Base-by-base conservation (phyloP, 1,140 invertebrate species). In the Eurosta solidaginis region DNA sequence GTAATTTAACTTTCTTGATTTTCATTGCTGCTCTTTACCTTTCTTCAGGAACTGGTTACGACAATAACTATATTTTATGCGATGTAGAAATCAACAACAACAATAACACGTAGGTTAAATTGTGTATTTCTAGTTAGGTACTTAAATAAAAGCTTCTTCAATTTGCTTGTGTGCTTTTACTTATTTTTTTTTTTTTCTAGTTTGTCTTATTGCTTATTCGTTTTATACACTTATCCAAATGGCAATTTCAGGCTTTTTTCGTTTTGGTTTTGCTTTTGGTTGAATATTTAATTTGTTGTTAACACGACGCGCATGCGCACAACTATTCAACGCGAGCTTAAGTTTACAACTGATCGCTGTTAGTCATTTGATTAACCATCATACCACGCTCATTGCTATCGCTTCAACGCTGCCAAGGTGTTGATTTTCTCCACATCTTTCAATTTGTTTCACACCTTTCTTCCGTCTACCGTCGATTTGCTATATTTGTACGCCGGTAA, bases 251-350 rank as follows among this genome's bases (percentile, higher is more conserved):
- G 44, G 59, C 45, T 49, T 49, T 36, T 22, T 12, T n/a, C n/a
- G n/a, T n/a, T 52, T 54, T 6, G 47, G 29, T n/a, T 76, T n/a
- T n/a, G n/a, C n/a, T n/a, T 29, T 77, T 77, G 36, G n/a, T 74
- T 59, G 36, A 22, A 10, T 17, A 12, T 33, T 77, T 20, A 68
- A 42, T 33, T 50, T 52, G 68, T 78, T 76, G 54, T 78, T 59
- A 47, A 76, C 78, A 50, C 63, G 63, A 79, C 85, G 83, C 85
- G 85, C 81, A 83, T 84, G 84, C 83, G 84, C 85, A 81, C 85
- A 86, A 86, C 85, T 86, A 83, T 83, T 83, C 84, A 81, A 85
- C 83, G 83, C 85, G 85, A 86, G 83, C 83, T 80, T 84, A 82
- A 82, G 85, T 86, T 83, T 86, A 83, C 83, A 85, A 86, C 85